phyloP scores from a whole-genome alignment of 2,797 vertebrate genomes.

The Pseudochaenichthys georgianus region DNA sequence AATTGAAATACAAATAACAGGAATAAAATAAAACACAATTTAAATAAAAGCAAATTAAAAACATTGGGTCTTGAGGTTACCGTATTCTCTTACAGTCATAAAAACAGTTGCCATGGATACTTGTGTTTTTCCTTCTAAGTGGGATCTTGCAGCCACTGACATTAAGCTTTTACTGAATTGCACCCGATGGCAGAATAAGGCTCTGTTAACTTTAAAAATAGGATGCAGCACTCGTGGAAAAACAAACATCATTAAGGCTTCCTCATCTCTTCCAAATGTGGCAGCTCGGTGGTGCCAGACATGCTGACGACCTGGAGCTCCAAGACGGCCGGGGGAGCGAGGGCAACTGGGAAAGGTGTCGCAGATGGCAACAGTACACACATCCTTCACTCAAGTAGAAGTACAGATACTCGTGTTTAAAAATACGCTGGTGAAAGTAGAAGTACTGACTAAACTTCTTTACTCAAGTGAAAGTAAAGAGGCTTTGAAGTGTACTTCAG shows the following conservation, averaged over 20 bases:
- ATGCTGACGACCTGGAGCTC: slow-evolving; percentile 68
- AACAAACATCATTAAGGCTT: slow-evolving; percentile 63
- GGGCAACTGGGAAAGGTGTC: slow-evolving; percentile 66
- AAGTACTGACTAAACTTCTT: no score
- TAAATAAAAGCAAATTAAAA: no score
- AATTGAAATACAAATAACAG: no score
- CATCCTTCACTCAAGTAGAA: no score
- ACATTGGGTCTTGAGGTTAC: no score
- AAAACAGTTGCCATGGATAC: slow-evolving; percentile 59
- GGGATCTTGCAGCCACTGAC: slow-evolving; percentile 19
- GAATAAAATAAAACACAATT: no score
- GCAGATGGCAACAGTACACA: not conserved
- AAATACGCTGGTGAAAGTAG: no score
- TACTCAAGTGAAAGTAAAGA: no score
- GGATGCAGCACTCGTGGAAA: slow-evolving; percentile 48
- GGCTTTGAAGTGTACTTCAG: no score
- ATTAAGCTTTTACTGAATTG: slow-evolving; percentile 24
- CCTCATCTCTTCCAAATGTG: slow-evolving; percentile 62
- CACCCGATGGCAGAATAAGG: slow-evolving; percentile 16
- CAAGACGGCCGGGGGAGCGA: slow-evolving; percentile 25
- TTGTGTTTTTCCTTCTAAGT: slow-evolving; percentile 58
- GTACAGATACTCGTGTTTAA: no score
- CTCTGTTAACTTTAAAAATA: slow-evolving; percentile 8
- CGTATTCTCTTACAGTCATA: not conserved
- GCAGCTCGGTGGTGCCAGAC: slow-evolving; percentile 64